Base-by-base conservation (phyloP, 2,888 invertebrate species). In the Chaetogeoica ovagalla region DNA sequence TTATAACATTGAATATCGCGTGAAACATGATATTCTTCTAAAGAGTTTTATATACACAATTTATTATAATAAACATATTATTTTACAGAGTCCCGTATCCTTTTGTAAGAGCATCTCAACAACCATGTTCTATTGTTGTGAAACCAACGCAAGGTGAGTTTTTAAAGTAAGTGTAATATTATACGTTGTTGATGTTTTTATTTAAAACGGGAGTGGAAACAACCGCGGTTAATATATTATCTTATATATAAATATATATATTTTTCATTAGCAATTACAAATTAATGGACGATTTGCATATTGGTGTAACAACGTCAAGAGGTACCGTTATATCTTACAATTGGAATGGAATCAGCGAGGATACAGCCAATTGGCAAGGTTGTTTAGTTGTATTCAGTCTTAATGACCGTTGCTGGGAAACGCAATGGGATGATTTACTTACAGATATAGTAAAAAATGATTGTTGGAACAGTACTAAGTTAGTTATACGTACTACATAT, bases 101-200 rank as follows among this genome's bases (percentile, higher is more conserved):
- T 68, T 96, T 96, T 86, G 90, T 91, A 76, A 90, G 92, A 86
- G 95, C 95, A 75, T 90, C 90, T 76, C 92, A 94, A 85, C 90
- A 92, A 87, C 92, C 93, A 55, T 93, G 93, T 85, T 90, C 93
- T 69, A 90, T 97, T 84, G 91, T 96, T 65, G 91, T 97, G 86
- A 94, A 93, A 86, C 96, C 96, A 81, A 95, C 96, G 6, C 89
- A 89, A 82, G 96, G 96, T 73, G 93, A 93, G 88, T 96, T 96
- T 87, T 89, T 96, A 81, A 91, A 93, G 94, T 93, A 88, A 89
- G 91, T 88, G 52, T 15, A 23, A n/a, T 11, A 59, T 66, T 75
- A 39, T 19, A 15, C 48, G 3, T 3, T 39, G 19, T 57, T 43
- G 23, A 19, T 39, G 39, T 21, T 70, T 66, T 66, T 30, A 66